Conservation (phyloP, 2,113 vertebrate species). For the Salminus brasiliensis region DNA sequence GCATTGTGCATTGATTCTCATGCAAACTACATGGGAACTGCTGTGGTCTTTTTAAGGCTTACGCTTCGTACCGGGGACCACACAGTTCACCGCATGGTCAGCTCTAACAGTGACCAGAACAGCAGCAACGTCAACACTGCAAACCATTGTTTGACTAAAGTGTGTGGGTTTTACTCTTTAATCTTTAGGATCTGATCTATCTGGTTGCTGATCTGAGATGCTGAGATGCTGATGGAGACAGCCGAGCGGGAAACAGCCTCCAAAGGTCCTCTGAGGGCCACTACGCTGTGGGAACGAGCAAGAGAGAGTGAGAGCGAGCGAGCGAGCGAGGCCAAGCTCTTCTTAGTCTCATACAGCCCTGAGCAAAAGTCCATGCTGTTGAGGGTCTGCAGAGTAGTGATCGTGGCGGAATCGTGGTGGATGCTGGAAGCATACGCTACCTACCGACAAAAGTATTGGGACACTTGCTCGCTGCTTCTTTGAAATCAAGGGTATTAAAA, state of each 20-base stretch:
- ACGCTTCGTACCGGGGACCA: neutral
- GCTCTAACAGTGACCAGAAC: neutral
- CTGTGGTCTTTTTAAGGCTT: neutral
- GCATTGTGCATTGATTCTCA: conserved; percentile 72
- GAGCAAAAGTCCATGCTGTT: conserved; percentile 77
- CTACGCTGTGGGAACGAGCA: conserved; percentile 70
- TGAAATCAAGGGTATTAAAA: no score
- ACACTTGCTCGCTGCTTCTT: no score
- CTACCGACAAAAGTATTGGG: no score
- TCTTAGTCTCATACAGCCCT: conserved; percentile 60
- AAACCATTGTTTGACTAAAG: no score
- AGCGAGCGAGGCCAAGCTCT: neutral
- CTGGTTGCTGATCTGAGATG: neutral
- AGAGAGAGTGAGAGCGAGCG: conserved; percentile 44
- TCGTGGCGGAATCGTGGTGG: no score
- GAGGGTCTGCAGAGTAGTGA: no score
- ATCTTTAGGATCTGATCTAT: neutral
- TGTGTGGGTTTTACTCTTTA: neutral
- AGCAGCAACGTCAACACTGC: neutral
- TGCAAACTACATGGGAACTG: conserved; percentile 71
- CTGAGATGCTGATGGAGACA: neutral
- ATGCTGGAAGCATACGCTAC: no score
- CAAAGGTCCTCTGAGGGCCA: conserved; percentile 52
- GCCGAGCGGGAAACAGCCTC: neutral
- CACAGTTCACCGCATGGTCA: neutral